phyloP scores from a whole-genome alignment of 2,113 vertebrate species.

The Chionis minor region DNA sequence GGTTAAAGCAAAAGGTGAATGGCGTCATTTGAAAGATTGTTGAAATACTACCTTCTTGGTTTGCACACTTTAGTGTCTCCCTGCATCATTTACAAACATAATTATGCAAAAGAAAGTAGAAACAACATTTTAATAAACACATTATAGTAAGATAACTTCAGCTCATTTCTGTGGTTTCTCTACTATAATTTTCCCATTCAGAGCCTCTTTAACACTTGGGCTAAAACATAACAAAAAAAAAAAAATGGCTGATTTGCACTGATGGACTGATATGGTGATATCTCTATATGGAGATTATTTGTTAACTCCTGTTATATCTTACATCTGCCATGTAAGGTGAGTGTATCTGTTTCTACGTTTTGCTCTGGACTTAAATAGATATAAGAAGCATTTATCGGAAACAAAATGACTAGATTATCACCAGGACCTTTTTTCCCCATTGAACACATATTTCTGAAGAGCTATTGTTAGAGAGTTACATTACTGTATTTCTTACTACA shows the following conservation, averaged over 20 bases:
- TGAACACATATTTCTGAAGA: neutral
- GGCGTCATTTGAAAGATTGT: neutral
- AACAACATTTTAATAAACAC: neutral
- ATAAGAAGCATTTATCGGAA: neutral
- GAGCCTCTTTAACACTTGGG: neutral
- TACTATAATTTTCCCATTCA: neutral
- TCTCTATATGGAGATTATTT: neutral
- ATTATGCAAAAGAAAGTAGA: neutral
- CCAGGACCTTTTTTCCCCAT: neutral
- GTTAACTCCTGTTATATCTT: neutral
- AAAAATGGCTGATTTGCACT: neutral
- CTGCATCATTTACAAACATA: neutral
- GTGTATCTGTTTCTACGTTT: neutral
- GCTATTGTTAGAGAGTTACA: neutral
- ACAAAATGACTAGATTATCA: neutral
- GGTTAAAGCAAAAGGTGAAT: slow-evolving; percentile 5
- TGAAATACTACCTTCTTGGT: neutral
- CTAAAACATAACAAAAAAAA: neutral
- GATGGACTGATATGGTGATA: neutral
- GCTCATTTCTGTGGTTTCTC: neutral
- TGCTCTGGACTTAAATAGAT: neutral
- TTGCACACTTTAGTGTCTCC: neutral
- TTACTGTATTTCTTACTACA: slow-evolving; percentile 7
- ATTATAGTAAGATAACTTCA: neutral
- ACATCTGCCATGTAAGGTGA: neutral